These are phyloP conservation scores for Anthophora plumipes DNA, from an alignment of 2,888 invertebrate genomes.

Conservation along the genomic window DNA sequence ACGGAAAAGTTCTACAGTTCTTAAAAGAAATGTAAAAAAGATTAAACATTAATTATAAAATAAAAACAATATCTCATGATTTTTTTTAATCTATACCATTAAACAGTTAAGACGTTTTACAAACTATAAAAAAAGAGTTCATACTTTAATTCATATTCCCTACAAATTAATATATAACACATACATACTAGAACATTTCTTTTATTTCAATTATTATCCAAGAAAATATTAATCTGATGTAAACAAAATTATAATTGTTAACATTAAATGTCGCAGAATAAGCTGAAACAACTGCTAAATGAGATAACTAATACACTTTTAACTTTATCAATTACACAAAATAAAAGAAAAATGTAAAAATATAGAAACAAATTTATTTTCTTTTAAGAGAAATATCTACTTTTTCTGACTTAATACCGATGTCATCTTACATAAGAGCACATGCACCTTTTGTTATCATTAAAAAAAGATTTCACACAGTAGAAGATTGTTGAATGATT, in stretches of 20 bases:
- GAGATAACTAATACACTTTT: slow-evolving; percentile 1
- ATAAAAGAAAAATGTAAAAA: not conserved
- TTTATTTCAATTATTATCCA: not conserved
- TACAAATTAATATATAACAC: slow-evolving; percentile 30
- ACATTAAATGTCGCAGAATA: not conserved
- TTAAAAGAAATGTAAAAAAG: slow-evolving; percentile 70
- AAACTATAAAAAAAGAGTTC: slow-evolving; percentile 25
- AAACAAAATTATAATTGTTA: slow-evolving; percentile 6
- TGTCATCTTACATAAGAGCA: slow-evolving; percentile 14
- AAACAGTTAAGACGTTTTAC: not conserved
- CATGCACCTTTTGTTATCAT: slow-evolving; percentile 21
- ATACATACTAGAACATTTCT: slow-evolving; percentile 27
- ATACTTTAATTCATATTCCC: slow-evolving; percentile 33
- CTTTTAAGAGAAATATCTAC: not conserved
- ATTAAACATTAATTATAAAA: slow-evolving; percentile 65
- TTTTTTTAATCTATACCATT: not conserved
- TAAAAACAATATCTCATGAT: slow-evolving; percentile 16
- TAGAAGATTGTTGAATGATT: slow-evolving; percentile 14
- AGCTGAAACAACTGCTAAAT: too few relatives aligned
- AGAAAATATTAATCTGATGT: not conserved
- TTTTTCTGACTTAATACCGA: not conserved
- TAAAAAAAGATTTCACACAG: slow-evolving; percentile 16
- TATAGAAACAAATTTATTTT: slow-evolving; percentile 8
- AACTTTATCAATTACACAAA: not conserved
- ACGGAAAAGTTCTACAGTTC: slow-evolving; percentile 38